Conservation (phyloP, 2,888 invertebrate species). For the Rhamphomyia laevipes region DNA sequence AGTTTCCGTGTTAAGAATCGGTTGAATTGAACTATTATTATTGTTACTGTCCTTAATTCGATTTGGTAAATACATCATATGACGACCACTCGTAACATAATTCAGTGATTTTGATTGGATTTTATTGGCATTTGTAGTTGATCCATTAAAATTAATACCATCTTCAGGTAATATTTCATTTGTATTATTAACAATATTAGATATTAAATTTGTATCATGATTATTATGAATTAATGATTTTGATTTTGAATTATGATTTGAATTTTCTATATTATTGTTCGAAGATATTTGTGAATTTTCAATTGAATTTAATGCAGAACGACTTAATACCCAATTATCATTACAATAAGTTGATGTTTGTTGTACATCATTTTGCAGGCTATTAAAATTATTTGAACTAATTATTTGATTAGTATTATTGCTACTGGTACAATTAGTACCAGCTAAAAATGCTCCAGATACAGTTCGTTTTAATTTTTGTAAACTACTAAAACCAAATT, state of each 20-base stretch:
- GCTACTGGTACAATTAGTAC: neutral
- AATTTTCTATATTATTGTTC: neutral
- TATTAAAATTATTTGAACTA: neutral
- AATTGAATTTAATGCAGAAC: slow-evolving; percentile 67
- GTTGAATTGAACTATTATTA: neutral
- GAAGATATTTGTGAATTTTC: slow-evolving; percentile 29
- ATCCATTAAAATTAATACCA: too few relatives aligned
- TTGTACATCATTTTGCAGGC: neutral
- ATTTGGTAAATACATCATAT: slow-evolving; percentile 62
- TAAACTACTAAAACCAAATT: slow-evolving; percentile 50
- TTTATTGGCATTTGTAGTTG: slow-evolving; percentile 5
- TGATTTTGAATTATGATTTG: neutral
- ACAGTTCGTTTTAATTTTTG: slow-evolving; percentile 62
- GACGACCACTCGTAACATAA: slow-evolving; percentile 52
- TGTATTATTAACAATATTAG: slow-evolving; percentile 21
- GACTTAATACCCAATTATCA: slow-evolving; percentile 69
- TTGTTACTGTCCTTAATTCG: slow-evolving; percentile 9
- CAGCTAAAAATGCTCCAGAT: slow-evolving; percentile 44
- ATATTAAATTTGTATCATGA: slow-evolving; percentile 17
- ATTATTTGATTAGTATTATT: too few relatives aligned
- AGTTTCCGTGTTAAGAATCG: neutral
- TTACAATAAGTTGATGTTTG: slow-evolving; percentile 15
- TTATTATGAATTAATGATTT: slow-evolving; percentile 18
- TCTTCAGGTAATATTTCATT: slow-evolving; percentile 9
- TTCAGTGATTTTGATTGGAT: slow-evolving; percentile 37